phyloP scores from a whole-genome alignment of 2,797 vertebrate genomes.

The Dipus sagitta region DNA sequence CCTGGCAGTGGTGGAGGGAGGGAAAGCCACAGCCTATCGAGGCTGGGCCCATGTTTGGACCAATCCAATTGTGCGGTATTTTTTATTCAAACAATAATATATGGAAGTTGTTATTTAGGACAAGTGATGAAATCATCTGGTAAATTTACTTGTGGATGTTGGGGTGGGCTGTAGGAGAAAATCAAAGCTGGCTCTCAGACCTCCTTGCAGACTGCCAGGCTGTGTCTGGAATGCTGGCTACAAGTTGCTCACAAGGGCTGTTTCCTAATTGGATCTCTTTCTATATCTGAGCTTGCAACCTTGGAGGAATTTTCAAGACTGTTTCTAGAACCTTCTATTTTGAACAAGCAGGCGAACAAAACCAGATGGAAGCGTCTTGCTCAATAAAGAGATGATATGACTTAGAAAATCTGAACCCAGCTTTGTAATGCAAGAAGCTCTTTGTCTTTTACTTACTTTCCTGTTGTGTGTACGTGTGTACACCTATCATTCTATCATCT shows the following conservation, averaged over 20 bases:
- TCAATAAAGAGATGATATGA: not conserved
- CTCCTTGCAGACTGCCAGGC: not conserved
- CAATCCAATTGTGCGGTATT: not conserved
- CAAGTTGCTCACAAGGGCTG: not conserved
- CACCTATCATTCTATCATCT: not conserved
- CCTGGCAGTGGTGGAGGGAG: not conserved
- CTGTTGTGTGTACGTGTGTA: not conserved
- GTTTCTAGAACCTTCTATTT: conserved; percentile 43
- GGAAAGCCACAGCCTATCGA: not conserved
- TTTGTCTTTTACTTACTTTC: not conserved
- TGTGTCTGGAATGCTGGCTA: conserved; percentile 11
- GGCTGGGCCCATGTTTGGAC: not conserved
- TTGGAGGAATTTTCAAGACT: not conserved
- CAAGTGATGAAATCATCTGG: conserved; percentile 35
- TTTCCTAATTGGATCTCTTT: not conserved
- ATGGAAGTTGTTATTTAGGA: conserved; percentile 55
- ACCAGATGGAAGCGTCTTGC: conserved; percentile 34
- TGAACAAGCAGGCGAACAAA: conserved; percentile 40
- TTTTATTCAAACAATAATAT: conserved; percentile 25
- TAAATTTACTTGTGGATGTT: not conserved
- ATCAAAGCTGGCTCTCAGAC: conserved; percentile 27
- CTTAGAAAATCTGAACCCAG: conserved; percentile 34
- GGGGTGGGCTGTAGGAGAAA: not conserved
- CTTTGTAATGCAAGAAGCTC: not conserved
- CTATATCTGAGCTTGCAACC: conserved; percentile 5